Evolutionary conservation across 2,888 invertebrate genomes (phyloP), one percentile per base, ranked within the genome.

Genomic region (Troides aeacus): DNA sequence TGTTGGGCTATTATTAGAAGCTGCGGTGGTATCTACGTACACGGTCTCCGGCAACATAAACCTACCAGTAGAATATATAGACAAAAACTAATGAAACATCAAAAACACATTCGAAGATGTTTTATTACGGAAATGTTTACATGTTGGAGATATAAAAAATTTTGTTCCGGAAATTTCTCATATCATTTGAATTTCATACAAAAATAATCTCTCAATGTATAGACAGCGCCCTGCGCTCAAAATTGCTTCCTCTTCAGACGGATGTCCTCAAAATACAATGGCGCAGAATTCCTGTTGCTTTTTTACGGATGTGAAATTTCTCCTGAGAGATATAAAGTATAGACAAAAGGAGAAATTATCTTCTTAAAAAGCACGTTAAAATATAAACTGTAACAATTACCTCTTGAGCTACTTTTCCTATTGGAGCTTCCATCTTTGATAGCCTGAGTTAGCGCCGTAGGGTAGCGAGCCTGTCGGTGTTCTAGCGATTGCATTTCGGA

Each of bases 211-310:
- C 15, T 18, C 18, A 10, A 8, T 21, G 50, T 50, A 10, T 23
- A 57, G 57, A 57, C 56, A 57, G 23, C 72, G 75, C 77, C 79
- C 77, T 76, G 78, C 82, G 81, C 83, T 84, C 78, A 72, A 82
- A 85, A 85, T 85, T 84, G 79, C 84, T 85, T 84, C 81, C 82
- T 76, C 81, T 83, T 84, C 79, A 81, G 71, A 73, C 70, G 71
- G 71, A 67, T 62, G 58, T 17, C 58, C 46, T 60, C 71, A 61
- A 70, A 62, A 72, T 72, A 81, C 80, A 83, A 83, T 81, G 74
- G 78, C 72, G 18, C 65, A 68, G 70, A 23, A 21, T 72, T 71
- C 72, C 76, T 75, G 75, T 73, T 75, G 73, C 71, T 72, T 71
- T 39, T 71, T 58, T 63, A 59, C 72, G 72, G 71, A 74, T 76